phyloP scores from a whole-genome alignment of 2,888 invertebrate genomes.

The Dasysyrphus albostriatus region DNA sequence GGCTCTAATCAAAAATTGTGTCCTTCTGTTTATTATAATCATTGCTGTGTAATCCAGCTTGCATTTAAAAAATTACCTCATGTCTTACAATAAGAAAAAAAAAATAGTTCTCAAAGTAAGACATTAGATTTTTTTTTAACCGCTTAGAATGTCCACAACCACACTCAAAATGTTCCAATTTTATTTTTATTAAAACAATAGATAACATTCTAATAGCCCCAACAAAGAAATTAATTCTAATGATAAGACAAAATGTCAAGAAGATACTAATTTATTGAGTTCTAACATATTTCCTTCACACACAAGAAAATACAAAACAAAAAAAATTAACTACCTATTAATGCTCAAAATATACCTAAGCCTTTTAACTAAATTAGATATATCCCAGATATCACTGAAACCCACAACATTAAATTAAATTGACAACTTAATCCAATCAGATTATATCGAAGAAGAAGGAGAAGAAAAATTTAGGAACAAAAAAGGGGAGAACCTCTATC shows the following conservation, averaged over 20 bases:
- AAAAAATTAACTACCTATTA: background rate
- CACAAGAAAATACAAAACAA: background rate
- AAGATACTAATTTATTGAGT: background rate
- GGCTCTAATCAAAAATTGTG: too few relatives aligned
- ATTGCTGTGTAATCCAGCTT: too few relatives aligned
- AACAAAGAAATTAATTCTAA: background rate
- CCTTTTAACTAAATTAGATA: background rate
- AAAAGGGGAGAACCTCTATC: constrained; percentile 30
- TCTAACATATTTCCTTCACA: background rate
- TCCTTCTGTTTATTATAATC: too few relatives aligned
- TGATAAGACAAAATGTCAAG: background rate
- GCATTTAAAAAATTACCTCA: too few relatives aligned
- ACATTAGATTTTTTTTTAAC: too few relatives aligned
- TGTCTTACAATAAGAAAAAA: too few relatives aligned
- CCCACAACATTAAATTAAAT: constrained; percentile 1
- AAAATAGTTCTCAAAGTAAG: too few relatives aligned
- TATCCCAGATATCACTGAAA: background rate
- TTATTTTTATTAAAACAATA: background rate
- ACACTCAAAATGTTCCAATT: too few relatives aligned
- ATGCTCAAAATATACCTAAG: background rate
- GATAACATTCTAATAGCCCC: background rate
- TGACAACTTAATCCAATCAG: constrained; percentile 33
- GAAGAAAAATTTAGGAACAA: background rate
- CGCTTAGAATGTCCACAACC: too few relatives aligned
- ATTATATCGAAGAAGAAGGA: background rate